These are phyloP conservation scores for Brachyhypopomus gauderio DNA, from an alignment of 2,113 vertebrate species.

Conservation along the genomic window DNA sequence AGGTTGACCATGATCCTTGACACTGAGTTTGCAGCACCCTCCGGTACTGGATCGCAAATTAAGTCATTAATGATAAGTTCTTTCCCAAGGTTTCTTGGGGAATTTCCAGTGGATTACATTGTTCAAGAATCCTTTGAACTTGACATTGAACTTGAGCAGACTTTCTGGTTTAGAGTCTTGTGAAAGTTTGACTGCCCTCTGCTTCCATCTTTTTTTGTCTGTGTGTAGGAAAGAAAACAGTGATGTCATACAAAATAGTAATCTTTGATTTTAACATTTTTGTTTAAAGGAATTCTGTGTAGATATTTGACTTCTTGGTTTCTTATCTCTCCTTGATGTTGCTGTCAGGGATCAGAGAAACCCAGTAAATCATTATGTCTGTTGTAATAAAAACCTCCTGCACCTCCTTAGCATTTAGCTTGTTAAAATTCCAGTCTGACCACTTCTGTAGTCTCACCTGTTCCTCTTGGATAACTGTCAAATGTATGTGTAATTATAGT, in stretches of 20 bases:
- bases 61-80: conserved; percentile 77
- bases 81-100: conserved; percentile 70
- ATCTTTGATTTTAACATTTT: conserved; percentile 2
- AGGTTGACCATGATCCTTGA: conserved; percentile 73
- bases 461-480: conserved; percentile 13
- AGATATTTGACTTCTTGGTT: too few species aligned
- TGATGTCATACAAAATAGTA: conserved; percentile 36
- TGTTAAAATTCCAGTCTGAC: conserved; percentile 17
- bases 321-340: too few species aligned
- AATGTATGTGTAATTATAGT: conserved; percentile 16
- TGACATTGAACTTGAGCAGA: conserved; percentile 78
- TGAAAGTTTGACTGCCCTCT: conserved; percentile 58
- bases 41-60: conserved; percentile 76
- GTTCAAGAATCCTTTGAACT: conserved; percentile 74
- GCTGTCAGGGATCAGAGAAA: not conserved
- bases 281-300: not conserved
- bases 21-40: conserved; percentile 68
- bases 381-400: conserved; percentile 15
- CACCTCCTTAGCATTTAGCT: conserved; percentile 16
- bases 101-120: conserved; percentile 76
- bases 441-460: conserved; percentile 19
- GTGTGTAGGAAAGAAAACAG: conserved; percentile 42
- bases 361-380: conserved; percentile 19
- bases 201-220: conserved; percentile 38
- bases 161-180: conserved; percentile 64